A percentile compares a stretch with the other conserved stretches of the same genome.
Conservation (phyloP, 92 coral and sea anemone genomes). For the Zoanthus sociatus region DNA sequence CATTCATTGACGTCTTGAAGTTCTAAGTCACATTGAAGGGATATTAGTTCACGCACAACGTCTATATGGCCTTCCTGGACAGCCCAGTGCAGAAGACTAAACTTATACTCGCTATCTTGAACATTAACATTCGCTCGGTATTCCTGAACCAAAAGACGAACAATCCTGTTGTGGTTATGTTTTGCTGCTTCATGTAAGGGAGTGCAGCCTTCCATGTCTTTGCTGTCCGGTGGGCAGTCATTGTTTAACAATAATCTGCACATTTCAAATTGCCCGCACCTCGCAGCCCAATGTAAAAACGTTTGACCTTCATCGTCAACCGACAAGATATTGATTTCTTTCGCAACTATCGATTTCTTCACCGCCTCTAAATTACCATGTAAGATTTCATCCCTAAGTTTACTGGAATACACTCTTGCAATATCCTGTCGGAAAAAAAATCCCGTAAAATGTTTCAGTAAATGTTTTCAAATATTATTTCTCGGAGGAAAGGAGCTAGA, state of each 20-base stretch:
- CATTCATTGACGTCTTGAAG: neutral
- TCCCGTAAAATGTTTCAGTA: neutral
- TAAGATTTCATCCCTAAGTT: neutral
- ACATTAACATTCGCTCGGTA: constrained; percentile 12
- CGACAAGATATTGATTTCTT: constrained; percentile 8
- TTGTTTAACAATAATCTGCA: neutral
- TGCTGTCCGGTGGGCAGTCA: neutral
- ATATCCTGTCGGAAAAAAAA: neutral
- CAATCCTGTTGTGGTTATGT: neutral
- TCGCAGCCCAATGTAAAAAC: constrained; percentile 16
- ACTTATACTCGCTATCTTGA: neutral
- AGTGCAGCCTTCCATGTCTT: constrained; percentile 4
- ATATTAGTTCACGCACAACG: neutral
- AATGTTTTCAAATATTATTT: neutral
- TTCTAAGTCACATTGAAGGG: neutral
- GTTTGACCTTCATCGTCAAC: neutral
- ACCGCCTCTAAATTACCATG: constrained; percentile 4
- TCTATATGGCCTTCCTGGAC: constrained; percentile 11
- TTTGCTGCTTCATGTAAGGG: constrained; percentile 37
- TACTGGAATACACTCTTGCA: neutral
- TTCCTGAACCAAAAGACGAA: neutral
- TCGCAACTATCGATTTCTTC: neutral
- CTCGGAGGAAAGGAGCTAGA: no score
- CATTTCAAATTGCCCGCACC: constrained; percentile 11
- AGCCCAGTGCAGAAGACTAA: constrained; percentile 30